Base-by-base conservation (phyloP, 2,113 vertebrate genomes). In the Copsychus sechellarum region DNA sequence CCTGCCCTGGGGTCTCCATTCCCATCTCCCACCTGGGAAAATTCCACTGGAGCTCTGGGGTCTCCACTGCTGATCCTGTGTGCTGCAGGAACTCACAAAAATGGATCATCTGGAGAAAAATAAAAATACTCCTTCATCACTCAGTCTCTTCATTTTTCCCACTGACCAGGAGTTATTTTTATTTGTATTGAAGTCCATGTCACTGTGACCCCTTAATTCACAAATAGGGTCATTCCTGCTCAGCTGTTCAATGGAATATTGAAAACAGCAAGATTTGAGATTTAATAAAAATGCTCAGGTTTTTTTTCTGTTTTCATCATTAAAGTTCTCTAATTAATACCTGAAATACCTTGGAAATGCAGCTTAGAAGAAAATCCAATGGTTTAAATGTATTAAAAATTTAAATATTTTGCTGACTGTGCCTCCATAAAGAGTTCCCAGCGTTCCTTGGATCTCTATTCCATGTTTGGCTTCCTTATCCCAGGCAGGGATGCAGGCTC, bases 41-140 rank as follows among this genome's bases (percentile, higher is more conserved):
- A 9, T 4, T 22, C 64, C 19, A 0, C 1, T 31, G 7, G 10
- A 45, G 80, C 33, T 38, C 4, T n/a, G 51, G 28, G 38, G 11
- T 58, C 57, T 36, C 45, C 5, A 2, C 8, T 14, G 25, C 48
- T 73, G 8, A 42, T 24, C 43, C 67, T 21, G 23, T 36, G 71
- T 26, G 36, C 1, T 7, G n/a, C 16, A 9, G 60, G 45, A 61
- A 23, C 25, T 82, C 2, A 1, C 16, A 38, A 14, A 29, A 67
- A 7, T 8, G 42, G 18, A 17, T 29, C 2, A 12, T 4, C 17
- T 50, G 51, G 25, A 43, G 81, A 26, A 51, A 60, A 86, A 51
- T 5, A 6, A 57, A 71, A 70, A 17, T 11, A 19, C 2, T 66
- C 8, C 8, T 12, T 40, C 25, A 2, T 23, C 20, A 0, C 17